Base-by-base conservation (phyloP, 1,140 invertebrate genomes). In the Drosophila sucinea region DNA sequence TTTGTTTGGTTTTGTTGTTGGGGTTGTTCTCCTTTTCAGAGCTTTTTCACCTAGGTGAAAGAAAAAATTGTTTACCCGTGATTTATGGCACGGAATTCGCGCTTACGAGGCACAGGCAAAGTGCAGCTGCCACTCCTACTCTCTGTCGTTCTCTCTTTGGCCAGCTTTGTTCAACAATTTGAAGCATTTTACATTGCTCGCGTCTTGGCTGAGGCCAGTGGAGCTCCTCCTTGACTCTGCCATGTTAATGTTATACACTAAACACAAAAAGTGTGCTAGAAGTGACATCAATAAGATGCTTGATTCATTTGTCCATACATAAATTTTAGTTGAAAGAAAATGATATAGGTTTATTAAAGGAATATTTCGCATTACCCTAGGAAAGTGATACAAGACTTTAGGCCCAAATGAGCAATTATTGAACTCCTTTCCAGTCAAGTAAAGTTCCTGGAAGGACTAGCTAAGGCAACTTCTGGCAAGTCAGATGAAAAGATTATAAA, bases 41-140 rank as follows among this genome's bases (percentile, higher is more conserved):
- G 54, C 66, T 65, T 44, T 76, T 74, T 56, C 67, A 79, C 75
- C 72, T 40, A 68, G 40, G 66, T 54, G 64, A 62, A 63, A 73
- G 60, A 81, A 77, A 81, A 85, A 75, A 76, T 76, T 78, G 65
- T 78, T 75, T 81, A 81, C 66, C 63, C 82, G 78, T 85, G 82
- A 85, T 85, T 85, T 85, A 85, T 85, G 82, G 82, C 82, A 75
- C 75, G 82, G 78, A 86, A 86, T 85, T 79, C 81, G 76, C 84
- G 82, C 79, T 86, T 75, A 86, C 78, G 74, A 75, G 73, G 82
- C 54, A 38, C 44, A 65, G 60, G 67, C 76, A 35, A 25, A 38
- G 40, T 51, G 41, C 62, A 54, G 23, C 79, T 69, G 41, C 79
- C 17, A 23, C 17, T 44, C 41, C 17, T 5, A 17, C 41, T 17